phyloP scores from a whole-genome alignment of 2,888 invertebrate genomes.

The Stenchaetothrips biformis region DNA sequence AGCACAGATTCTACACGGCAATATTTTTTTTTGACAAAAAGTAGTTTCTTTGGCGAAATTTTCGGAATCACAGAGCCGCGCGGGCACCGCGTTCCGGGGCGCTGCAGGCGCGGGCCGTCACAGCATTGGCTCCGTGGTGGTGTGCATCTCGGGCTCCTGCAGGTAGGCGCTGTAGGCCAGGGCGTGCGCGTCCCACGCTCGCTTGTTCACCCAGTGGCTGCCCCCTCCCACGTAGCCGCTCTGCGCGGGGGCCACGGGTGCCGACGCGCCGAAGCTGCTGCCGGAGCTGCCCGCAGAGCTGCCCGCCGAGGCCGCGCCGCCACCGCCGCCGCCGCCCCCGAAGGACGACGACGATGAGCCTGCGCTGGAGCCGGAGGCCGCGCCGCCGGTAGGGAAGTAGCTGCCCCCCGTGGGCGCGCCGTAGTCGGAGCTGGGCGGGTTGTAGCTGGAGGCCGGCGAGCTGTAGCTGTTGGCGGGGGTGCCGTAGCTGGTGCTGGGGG shows the following conservation, averaged over 20 bases:
- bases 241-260: slow-evolving; percentile 41
- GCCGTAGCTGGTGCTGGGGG: slow-evolving; percentile 25
- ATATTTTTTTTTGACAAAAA: too few relatives aligned
- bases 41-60: too few relatives aligned
- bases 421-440: background rate
- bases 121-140: slow-evolving; percentile 11
- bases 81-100: too few relatives aligned
- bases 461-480: slow-evolving; percentile 16
- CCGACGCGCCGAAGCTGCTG: slow-evolving; percentile 45
- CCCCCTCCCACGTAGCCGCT: slow-evolving; percentile 49
- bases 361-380: slow-evolving; percentile 36
- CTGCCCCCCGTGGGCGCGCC: slow-evolving; percentile 12
- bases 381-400: background rate
- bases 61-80: too few relatives aligned
- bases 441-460: slow-evolving; percentile 1
- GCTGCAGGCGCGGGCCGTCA: background rate
- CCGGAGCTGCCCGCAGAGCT: slow-evolving; percentile 1
- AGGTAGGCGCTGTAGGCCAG: slow-evolving; percentile 36
- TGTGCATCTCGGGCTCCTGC: slow-evolving; percentile 13
- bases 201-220: slow-evolving; percentile 32
- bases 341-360: slow-evolving; percentile 49
- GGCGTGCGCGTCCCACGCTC: slow-evolving; percentile 36
- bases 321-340: slow-evolving; percentile 48
- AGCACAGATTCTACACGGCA: too few relatives aligned
- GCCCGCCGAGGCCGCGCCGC: slow-evolving; percentile 42